Base-by-base conservation (phyloP, 2,888 invertebrate genomes). In the Coecobrya sp. region DNA sequence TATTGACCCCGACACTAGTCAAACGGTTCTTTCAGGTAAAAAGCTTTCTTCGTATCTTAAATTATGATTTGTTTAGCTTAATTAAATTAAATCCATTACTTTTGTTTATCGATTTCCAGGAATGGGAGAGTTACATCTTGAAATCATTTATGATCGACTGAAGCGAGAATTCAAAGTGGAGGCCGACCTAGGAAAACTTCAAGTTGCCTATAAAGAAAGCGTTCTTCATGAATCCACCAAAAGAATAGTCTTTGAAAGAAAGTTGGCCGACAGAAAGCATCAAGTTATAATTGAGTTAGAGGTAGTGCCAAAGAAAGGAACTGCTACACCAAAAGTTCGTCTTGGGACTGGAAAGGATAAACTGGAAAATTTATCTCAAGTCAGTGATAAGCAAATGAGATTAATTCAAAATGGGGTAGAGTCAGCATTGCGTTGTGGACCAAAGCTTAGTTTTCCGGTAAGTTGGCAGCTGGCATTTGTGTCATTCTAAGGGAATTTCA, bases 51-150 rank as follows among this genome's bases (percentile, higher is more conserved):
- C 36, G 7, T 7, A 36, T 7, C 36, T n/a, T n/a, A n/a, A n/a
- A n/a, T n/a, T n/a, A n/a, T n/a, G n/a, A n/a, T n/a, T n/a, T n/a
- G n/a, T n/a, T n/a, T n/a, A n/a, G n/a, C n/a, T n/a, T n/a, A n/a
- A n/a, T n/a, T n/a, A n/a, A n/a, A n/a, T n/a, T n/a, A n/a, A n/a
- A n/a, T n/a, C n/a, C n/a, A n/a, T n/a, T n/a, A n/a, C n/a, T n/a
- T n/a, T n/a, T n/a, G n/a, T n/a, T 25, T 45, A 0, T 42, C 16
- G 11, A 68, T 25, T 27, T 42, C 55, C 8, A 97, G 98, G 99
- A 16, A 99, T 99, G 99, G 99, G 99, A 0, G 99, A 99, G 96
- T 96, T 99, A 0, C 99, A 99, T 95, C 96, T 99, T 93, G 99
- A 99, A 94, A 97, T 99, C 92, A 97, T 99, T 59, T 98, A 97